Conservation (phyloP, 1,140 invertebrate species). For the Tetragonula clypearis region DNA sequence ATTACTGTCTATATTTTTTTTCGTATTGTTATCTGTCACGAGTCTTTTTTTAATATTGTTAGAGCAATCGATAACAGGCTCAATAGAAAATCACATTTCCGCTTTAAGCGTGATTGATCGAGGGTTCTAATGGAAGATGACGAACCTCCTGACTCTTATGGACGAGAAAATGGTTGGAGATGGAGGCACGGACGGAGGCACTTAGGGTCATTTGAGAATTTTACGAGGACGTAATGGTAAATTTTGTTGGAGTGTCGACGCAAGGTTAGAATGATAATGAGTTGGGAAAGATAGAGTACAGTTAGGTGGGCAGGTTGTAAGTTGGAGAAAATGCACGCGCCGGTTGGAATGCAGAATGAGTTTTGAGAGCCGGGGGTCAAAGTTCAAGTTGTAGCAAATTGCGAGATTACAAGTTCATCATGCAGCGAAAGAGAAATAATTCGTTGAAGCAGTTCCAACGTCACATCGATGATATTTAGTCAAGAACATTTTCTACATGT, state of each 20-base stretch:
- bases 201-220: not conserved
- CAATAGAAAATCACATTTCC: too few relatives aligned
- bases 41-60: too few relatives aligned
- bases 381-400: not conserved
- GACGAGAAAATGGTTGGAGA: not conserved
- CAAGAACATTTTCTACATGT: too few relatives aligned
- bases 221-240: not conserved
- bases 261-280: not conserved
- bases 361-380: not conserved
- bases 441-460: not conserved
- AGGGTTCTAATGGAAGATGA: not conserved
- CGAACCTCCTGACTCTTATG: not conserved
- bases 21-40: too few relatives aligned
- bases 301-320: not conserved
- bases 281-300: not conserved
- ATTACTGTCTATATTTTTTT: too few relatives aligned
- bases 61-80: too few relatives aligned
- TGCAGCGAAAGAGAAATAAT: not conserved
- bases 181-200: too few relatives aligned
- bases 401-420: not conserved
- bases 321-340: not conserved
- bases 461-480: not conserved
- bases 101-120: not conserved
- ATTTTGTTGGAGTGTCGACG: not conserved
- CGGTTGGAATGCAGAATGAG: not conserved